Conservation (phyloP, 2,797 vertebrate species). For the Pampus argenteus region DNA sequence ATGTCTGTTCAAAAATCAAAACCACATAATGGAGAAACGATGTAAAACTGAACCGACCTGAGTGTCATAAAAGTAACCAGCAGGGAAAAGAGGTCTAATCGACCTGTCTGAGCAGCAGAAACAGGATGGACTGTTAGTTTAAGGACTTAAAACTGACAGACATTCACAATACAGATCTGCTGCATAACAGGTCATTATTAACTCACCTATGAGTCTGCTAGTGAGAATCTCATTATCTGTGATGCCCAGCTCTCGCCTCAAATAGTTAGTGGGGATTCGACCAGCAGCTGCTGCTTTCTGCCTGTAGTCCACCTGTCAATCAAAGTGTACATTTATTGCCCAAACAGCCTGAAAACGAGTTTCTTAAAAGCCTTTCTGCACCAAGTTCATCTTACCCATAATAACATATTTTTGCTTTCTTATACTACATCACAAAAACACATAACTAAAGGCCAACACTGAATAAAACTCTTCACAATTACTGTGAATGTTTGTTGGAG, state of each 20-base stretch:
- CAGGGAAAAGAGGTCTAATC: slow-evolving; percentile 94
- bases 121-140: slow-evolving; percentile 3
- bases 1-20: not conserved
- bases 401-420: not conserved
- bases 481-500: not conserved
- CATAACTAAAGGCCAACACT: not conserved
- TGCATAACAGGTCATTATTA: not conserved
- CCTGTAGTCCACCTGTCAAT: slow-evolving; percentile 94
- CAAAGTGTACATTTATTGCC: slow-evolving; percentile 7
- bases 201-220: slow-evolving; percentile 94
- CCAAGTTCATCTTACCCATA: not conserved
- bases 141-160: not conserved
- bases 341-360: not conserved
- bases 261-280: slow-evolving; percentile 96
- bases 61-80: slow-evolving; percentile 97
- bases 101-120: slow-evolving; percentile 88
- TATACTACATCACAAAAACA: not conserved
- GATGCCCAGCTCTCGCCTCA: slow-evolving; percentile 92
- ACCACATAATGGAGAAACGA: not conserved
- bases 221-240: slow-evolving; percentile 96
- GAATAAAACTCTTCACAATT: not conserved
- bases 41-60: slow-evolving; percentile 85
- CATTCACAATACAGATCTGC: not conserved
- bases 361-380: not conserved
- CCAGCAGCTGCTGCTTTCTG: slow-evolving; percentile 98